phyloP scores from a whole-genome alignment of 2,888 invertebrate genomes.

The Lasioglossum oenotherae region DNA sequence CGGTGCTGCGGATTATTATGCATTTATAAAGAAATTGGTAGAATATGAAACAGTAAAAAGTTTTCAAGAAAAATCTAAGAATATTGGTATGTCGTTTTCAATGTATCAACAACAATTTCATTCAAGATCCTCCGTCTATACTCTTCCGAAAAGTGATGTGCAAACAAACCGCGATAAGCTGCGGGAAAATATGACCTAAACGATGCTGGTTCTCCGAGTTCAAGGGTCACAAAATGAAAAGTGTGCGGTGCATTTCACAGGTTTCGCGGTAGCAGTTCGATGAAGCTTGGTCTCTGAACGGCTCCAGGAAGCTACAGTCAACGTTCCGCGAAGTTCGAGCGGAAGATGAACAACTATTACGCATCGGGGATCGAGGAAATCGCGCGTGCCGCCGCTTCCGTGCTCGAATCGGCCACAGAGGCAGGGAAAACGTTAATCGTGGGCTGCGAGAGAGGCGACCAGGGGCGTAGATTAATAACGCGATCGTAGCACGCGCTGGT shows the following conservation, averaged over 20 bases:
- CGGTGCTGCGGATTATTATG: neutral
- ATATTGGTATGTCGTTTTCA: too few species aligned
- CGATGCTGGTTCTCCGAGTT: neutral
- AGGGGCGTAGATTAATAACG: slow-evolving; percentile 2
- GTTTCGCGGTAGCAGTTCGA: neutral
- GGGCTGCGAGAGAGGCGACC: neutral
- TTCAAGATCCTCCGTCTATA: too few species aligned
- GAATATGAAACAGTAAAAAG: too few species aligned
- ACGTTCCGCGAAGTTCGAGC: neutral
- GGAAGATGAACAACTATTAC: neutral
- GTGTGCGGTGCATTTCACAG: neutral
- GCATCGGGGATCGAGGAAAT: slow-evolving; percentile 13
- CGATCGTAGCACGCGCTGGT: neutral
- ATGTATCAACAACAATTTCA: too few species aligned
- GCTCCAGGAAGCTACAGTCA: neutral
- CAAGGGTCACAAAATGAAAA: neutral
- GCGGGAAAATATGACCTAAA: neutral
- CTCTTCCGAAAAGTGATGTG: too few species aligned
- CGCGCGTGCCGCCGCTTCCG: slow-evolving; percentile 4
- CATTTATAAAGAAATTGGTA: too few species aligned
- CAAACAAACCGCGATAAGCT: neutral
- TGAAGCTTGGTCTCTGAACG: neutral
- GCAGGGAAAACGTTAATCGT: slow-evolving; percentile 1
- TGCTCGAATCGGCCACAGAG: slow-evolving; percentile 25
- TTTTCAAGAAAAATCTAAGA: too few species aligned